Conservation (phyloP, 2,797 vertebrate species). For the Sebastes trivittatus region DNA sequence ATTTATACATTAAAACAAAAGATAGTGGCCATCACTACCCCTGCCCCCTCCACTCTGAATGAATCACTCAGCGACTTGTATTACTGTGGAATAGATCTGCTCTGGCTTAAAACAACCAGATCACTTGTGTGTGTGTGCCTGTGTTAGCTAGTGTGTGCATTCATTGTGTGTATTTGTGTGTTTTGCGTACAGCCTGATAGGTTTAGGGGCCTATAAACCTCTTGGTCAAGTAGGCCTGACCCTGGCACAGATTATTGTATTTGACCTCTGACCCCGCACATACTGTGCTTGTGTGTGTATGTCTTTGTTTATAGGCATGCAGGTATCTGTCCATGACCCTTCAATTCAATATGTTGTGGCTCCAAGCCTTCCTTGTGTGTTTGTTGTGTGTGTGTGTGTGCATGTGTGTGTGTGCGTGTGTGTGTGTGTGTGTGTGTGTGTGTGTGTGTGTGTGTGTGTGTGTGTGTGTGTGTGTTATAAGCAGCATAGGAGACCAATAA, state of each 20-base stretch:
- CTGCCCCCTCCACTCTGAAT: neutral
- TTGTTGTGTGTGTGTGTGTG: neutral
- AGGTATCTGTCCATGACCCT: conserved; percentile 58
- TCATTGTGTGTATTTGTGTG: conserved; percentile 8
- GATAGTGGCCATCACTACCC: neutral
- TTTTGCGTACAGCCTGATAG: conserved; percentile 48
- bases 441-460: no score
- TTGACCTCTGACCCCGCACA: conserved; percentile 56
- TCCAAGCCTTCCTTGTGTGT: conserved; percentile 17
- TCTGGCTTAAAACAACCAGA: conserved; percentile 45
- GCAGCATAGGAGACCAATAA: conserved; percentile 37
- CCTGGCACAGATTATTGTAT: conserved; percentile 66
- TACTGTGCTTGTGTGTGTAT: conserved; percentile 40
- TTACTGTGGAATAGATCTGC: conserved; percentile 44
- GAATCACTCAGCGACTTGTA: conserved; percentile 32
- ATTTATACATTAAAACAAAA: neutral
- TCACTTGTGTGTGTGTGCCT: conserved; percentile 26
- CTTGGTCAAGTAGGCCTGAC: conserved; percentile 73
- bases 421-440: no score
- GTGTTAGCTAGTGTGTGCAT: neutral
- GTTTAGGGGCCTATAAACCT: conserved; percentile 73
- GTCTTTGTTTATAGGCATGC: conserved; percentile 44
- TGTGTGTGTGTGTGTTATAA: neutral
- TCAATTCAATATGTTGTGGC: conserved; percentile 30
- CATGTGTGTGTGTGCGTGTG: no score